Conservation (phyloP, 2,888 invertebrate species). For the Argynnis bischoffii region DNA sequence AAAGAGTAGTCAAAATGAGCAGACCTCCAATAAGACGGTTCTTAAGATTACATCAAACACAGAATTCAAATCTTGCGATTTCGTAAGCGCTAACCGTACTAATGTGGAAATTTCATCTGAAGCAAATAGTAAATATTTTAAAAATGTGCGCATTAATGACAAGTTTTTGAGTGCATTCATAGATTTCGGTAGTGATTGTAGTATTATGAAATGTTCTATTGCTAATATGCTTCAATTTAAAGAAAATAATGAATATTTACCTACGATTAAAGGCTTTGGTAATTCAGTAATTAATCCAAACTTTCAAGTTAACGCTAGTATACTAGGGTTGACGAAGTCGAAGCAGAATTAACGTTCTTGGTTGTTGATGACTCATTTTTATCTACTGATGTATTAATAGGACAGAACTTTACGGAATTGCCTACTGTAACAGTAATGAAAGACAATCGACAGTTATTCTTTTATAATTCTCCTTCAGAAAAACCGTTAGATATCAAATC, state of each 20-base stretch:
- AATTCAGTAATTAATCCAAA: slow-evolving; percentile 2
- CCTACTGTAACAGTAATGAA: background rate
- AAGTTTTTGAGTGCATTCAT: background rate
- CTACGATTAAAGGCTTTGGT: slow-evolving; percentile 9
- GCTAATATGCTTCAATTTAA: background rate
- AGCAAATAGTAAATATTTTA: background rate
- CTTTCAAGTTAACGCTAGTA: background rate
- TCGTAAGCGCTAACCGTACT: background rate
- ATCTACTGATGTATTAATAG: background rate
- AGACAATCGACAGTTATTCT: background rate
- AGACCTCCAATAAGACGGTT: too few species aligned
- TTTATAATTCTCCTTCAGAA: background rate
- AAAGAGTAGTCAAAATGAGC: too few species aligned
- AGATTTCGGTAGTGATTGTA: slow-evolving; percentile 14
- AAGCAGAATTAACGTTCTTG: background rate
- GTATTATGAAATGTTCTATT: background rate
- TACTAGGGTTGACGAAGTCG: background rate
- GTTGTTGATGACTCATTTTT: slow-evolving; percentile 7
- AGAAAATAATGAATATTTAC: background rate
- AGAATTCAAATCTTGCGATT: too few species aligned
- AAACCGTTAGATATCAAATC: slow-evolving; percentile 4
- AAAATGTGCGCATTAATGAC: background rate
- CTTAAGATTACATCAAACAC: too few species aligned
- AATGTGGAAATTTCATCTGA: background rate
- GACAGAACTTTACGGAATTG: slow-evolving; percentile 5